Conservation (phyloP, 2,888 invertebrate species). For the Lasius fuliginosus region DNA sequence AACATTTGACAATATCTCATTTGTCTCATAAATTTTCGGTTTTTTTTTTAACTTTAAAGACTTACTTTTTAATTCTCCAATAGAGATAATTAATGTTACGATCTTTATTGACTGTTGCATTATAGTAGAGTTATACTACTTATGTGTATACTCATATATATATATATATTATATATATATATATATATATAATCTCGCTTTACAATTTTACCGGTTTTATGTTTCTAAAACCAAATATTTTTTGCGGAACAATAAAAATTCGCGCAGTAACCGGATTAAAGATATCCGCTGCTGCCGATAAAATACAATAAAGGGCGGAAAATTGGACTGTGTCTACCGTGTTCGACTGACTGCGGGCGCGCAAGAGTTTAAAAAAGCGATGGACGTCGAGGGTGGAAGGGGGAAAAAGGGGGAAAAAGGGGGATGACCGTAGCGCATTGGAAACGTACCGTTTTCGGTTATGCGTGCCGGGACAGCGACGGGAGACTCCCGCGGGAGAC, state of each 20-base stretch:
- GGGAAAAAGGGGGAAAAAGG: constrained; percentile 37
- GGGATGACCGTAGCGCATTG: constrained; percentile 60
- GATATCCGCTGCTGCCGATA: constrained; percentile 75
- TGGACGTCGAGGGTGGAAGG: constrained; percentile 52
- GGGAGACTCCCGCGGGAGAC: constrained; percentile 77
- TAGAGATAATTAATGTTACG: not conserved
- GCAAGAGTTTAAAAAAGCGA: constrained; percentile 63
- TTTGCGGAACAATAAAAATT: constrained; percentile 41
- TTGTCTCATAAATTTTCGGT: not conserved
- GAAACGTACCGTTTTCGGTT: constrained; percentile 66
- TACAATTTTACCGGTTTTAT: not conserved
- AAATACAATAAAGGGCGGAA: constrained; percentile 83
- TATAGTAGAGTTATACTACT: not conserved
- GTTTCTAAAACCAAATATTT: constrained; percentile 34
- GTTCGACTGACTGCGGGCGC: constrained; percentile 36
- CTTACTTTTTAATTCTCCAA: not conserved
- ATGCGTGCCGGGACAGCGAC: constrained; percentile 73
- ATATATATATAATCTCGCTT: not conserved
- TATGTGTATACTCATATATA: not conserved
- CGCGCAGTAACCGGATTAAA: constrained; percentile 73
- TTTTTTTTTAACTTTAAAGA: not conserved
- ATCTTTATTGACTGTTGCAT: not conserved
- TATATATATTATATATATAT: too few species aligned
- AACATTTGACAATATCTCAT: not conserved
- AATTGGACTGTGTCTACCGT: constrained; percentile 83